Conservation (phyloP, 2,113 vertebrate genomes). For the Pluvialis apricaria region DNA sequence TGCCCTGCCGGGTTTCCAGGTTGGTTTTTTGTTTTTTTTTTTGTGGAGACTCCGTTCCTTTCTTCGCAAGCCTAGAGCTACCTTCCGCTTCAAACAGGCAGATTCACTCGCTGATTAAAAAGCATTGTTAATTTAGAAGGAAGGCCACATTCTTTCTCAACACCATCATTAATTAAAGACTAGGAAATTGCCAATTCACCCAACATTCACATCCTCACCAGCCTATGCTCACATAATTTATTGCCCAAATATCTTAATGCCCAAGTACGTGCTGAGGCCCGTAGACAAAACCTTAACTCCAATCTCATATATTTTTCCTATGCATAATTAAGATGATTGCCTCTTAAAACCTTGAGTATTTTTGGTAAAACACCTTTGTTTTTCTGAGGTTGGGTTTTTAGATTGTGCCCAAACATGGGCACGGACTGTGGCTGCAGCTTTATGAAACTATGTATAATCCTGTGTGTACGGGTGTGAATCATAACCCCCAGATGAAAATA, state of each 20-base stretch:
- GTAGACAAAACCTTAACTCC: slow-evolving; percentile 15
- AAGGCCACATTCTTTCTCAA: slow-evolving; percentile 62
- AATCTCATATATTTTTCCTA: slow-evolving; percentile 39
- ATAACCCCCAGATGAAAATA: slow-evolving; percentile 37
- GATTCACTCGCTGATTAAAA: slow-evolving; percentile 52
- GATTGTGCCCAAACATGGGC: slow-evolving; percentile 31
- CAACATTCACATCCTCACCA: slow-evolving; percentile 52
- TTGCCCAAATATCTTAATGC: slow-evolving; percentile 51
- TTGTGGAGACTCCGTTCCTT: neutral
- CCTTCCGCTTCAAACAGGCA: slow-evolving; percentile 20
- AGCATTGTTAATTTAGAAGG: slow-evolving; percentile 60
- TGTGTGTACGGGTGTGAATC: neutral
- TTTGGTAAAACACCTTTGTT: slow-evolving; percentile 52
- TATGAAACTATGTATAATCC: slow-evolving; percentile 2
- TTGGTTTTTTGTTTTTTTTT: neutral
- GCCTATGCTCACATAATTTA: slow-evolving; percentile 41
- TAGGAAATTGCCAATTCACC: slow-evolving; percentile 66
- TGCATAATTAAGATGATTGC: slow-evolving; percentile 58
- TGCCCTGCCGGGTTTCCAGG: neutral
- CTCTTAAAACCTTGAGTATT: slow-evolving; percentile 46
- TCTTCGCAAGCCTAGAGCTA: slow-evolving; percentile 47
- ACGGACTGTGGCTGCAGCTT: neutral
- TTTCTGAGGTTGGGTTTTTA: slow-evolving; percentile 31
- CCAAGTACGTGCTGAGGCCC: slow-evolving; percentile 38
- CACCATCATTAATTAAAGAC: slow-evolving; percentile 63